Evolutionary conservation across 1,140 invertebrate species (phyloP).

Genomic region (Metopolophium dirhodum): DNA sequence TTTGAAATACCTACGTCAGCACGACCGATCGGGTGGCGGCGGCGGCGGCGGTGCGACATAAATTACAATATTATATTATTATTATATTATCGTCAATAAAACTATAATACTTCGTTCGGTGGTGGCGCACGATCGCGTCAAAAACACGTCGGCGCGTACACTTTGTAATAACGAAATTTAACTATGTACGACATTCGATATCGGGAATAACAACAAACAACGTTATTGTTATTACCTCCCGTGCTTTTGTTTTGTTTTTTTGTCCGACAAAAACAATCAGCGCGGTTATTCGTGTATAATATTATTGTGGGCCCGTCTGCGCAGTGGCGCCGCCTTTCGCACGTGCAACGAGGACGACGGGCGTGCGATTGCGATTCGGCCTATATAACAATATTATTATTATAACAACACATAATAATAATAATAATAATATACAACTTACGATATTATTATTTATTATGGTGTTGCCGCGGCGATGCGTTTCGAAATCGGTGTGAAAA

Average conservation of each 20-base stretch:
- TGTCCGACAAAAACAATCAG: neutral
- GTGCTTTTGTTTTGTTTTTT: neutral
- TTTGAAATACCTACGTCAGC: slow-evolving; percentile 17
- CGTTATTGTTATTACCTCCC: neutral
- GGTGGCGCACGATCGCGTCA: neutral
- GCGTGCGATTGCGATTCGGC: neutral
- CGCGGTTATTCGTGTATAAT: neutral
- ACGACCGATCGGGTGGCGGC: neutral
- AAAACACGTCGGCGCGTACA: neutral
- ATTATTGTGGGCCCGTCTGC: neutral
- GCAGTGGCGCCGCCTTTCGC: neutral
- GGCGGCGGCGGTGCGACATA: neutral
- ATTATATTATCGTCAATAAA: neutral
- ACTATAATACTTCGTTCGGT: neutral
- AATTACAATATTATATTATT: slow-evolving; percentile 1
- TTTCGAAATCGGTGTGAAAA: neutral
- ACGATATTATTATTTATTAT: neutral
- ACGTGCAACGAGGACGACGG: neutral
- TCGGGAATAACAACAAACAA: slow-evolving; percentile 3
- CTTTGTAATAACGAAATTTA: neutral
- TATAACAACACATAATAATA: neutral
- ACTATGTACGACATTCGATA: neutral
- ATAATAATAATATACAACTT: neutral
- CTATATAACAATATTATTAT: neutral
- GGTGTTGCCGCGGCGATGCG: neutral